Base-by-base conservation (phyloP, 2,113 vertebrate species). In the Irena cyanogastra region DNA sequence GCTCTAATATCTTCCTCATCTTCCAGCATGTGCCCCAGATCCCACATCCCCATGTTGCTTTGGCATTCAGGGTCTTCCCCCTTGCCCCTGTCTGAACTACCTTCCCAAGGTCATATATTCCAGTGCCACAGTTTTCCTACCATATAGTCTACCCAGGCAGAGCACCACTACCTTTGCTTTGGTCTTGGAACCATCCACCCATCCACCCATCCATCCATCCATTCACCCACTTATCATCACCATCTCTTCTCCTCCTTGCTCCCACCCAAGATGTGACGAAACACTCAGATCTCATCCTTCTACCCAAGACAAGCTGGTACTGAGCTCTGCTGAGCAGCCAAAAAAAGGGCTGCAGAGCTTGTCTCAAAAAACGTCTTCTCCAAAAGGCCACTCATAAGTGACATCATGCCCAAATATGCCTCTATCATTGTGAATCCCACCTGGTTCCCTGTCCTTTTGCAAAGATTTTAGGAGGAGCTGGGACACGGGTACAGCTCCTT, bases 341-440 rank as follows among this genome's bases (percentile, higher is more conserved):
- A 35, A 44, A 33, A 49, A 33, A 28, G 9, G 37, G 37, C 37
- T 63, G 31, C 60, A 63, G 49, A 64, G 42, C 11, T 71, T 35
- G 17, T 56, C 35, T 42, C 42, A 71, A 13, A 22, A 41, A 64
- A 22, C 16, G 17, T 35, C 30, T 49, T 63, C 26, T 64, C 35
- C 49, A 30, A 88, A 50, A 50, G 31, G 31, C 59, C 2, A 3
- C 21, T 49, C 35, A 19, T 16, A 13, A 19, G 26, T 57, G 50
- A 50, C 22, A 47, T 19, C n/a, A 11, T 45, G 12, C 45, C 52
- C 42, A 47, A 19, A 21, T 41, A 3, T 1, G 1, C 24, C 44
- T 13, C 0, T 12, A 8, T 22, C 28, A 8, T 0, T 18, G 26
- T 14, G 47, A n/a, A 35, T 70, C 56, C 83, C 6, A 11, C 21